phyloP scores from a whole-genome alignment of 1,140 invertebrate genomes.

The Lethrus apterus region DNA sequence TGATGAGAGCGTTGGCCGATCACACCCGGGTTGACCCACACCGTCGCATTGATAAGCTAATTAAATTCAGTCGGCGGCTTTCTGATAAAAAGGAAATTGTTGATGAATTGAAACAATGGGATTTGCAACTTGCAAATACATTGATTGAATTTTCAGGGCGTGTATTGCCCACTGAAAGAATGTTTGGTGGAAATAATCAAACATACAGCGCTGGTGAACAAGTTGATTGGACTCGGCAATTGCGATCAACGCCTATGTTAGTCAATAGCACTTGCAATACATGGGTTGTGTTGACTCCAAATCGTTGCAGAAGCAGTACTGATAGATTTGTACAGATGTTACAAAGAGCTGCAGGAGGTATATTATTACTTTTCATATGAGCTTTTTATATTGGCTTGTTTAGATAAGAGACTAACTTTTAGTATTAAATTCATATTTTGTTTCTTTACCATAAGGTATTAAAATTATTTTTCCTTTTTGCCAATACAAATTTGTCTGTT shows the following conservation, averaged over 20 bases:
- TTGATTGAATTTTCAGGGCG: slow-evolving; percentile 52
- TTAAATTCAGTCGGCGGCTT: slow-evolving; percentile 52
- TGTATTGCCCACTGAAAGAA: slow-evolving; percentile 48
- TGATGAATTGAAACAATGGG: slow-evolving; percentile 54
- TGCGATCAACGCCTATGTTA: slow-evolving; percentile 45
- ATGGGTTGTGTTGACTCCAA: slow-evolving; percentile 47
- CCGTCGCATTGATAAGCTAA: slow-evolving; percentile 52
- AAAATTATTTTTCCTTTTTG: no score
- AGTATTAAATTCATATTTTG: no score
- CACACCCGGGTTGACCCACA: slow-evolving; percentile 58
- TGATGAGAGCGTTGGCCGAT: slow-evolving; percentile 56
- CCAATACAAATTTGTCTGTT: no score
- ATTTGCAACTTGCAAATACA: slow-evolving; percentile 49
- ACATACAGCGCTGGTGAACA: slow-evolving; percentile 41
- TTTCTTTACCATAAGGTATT: no score
- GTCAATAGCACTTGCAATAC: slow-evolving; percentile 36
- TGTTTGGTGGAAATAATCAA: slow-evolving; percentile 41
- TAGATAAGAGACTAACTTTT: no score
- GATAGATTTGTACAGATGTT: slow-evolving; percentile 44
- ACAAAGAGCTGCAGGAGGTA: no score
- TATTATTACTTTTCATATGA: no score
- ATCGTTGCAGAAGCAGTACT: slow-evolving; percentile 39
- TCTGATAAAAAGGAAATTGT: slow-evolving; percentile 44
- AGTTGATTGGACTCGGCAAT: slow-evolving; percentile 58
- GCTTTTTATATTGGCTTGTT: no score